These are phyloP conservation scores for Oasisia sp. DNA, from an alignment of 2,888 invertebrate species.

Conservation along the genomic window DNA sequence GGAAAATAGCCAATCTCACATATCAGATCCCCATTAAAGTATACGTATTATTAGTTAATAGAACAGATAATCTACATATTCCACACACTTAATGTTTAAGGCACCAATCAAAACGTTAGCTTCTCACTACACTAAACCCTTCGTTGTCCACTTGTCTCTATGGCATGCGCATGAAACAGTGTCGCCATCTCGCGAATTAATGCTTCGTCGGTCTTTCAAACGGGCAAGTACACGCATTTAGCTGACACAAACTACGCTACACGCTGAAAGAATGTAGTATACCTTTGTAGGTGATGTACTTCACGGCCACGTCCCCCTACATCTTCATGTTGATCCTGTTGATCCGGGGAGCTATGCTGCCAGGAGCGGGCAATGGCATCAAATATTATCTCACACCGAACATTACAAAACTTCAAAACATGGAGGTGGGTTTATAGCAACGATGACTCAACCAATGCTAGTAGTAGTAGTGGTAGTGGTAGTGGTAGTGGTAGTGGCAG, in stretches of 20 bases:
- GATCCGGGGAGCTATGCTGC: conserved; percentile 19
- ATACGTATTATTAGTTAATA: too few relatives aligned
- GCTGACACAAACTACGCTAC: too few relatives aligned
- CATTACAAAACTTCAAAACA: not conserved
- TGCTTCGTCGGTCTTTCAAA: not conserved
- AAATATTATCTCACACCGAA: not conserved
- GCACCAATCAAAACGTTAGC: too few relatives aligned
- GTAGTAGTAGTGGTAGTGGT: too few relatives aligned
- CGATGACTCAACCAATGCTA: not conserved
- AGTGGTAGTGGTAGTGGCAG: too few relatives aligned
- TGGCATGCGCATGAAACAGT: not conserved
- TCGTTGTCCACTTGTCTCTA: too few relatives aligned
- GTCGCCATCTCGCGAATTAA: not conserved
- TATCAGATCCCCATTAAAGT: too few relatives aligned
- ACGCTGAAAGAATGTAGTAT: not conserved
- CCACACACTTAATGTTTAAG: too few relatives aligned
- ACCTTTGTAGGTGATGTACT: conserved; percentile 24
- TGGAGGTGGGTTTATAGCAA: not conserved
- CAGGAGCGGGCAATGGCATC: conserved; percentile 8
- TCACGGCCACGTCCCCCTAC: conserved; percentile 24
- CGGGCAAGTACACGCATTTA: too few relatives aligned
- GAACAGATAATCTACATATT: too few relatives aligned
- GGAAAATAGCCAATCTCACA: too few relatives aligned
- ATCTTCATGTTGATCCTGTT: conserved; percentile 19
- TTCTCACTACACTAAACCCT: too few relatives aligned